Percentiles rank a stretch among this genome's conserved stretches.
These are phyloP conservation scores for Dendroctonus valens DNA, from an alignment of 1,140 invertebrate genomes.

Conservation along the genomic window DNA sequence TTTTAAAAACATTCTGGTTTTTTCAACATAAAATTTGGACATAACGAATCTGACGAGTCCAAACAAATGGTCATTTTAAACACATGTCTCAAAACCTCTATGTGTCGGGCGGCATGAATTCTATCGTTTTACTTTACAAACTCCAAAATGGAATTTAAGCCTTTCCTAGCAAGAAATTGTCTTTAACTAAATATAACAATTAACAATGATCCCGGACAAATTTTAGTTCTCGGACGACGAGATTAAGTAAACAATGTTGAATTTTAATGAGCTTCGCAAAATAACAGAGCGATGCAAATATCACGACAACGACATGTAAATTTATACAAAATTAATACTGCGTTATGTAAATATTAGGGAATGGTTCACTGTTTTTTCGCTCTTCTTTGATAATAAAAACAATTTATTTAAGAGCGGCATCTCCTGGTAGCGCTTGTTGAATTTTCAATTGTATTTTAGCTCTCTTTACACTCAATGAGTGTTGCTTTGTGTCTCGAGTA, in stretches of 20 bases:
- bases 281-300: slow-evolving; percentile 38
- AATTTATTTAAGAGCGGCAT: not conserved
- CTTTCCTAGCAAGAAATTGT: not conserved
- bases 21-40: too few relatives aligned
- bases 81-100: too few relatives aligned
- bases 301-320: slow-evolving; percentile 36
- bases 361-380: slow-evolving; percentile 13
- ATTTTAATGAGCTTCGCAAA: slow-evolving; percentile 37
- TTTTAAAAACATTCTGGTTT: too few relatives aligned
- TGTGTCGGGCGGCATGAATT: too few relatives aligned
- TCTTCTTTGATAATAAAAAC: slow-evolving; percentile 3
- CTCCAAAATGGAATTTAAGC: too few relatives aligned
- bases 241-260: slow-evolving; percentile 37
- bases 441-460: too few relatives aligned
- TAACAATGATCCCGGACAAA: slow-evolving; percentile 19
- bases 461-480: too few relatives aligned
- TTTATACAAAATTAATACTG: slow-evolving; percentile 41
- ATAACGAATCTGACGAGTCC: too few relatives aligned
- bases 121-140: too few relatives aligned
- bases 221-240: slow-evolving; percentile 26
- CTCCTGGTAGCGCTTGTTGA: too few relatives aligned
- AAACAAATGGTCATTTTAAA: too few relatives aligned
- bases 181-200: slow-evolving; percentile 27
- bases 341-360: slow-evolving; percentile 28
- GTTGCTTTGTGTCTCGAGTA: too few relatives aligned